Evolutionary conservation across 2,888 invertebrate species (phyloP).

Genomic region (Lithophane leautieri): DNA sequence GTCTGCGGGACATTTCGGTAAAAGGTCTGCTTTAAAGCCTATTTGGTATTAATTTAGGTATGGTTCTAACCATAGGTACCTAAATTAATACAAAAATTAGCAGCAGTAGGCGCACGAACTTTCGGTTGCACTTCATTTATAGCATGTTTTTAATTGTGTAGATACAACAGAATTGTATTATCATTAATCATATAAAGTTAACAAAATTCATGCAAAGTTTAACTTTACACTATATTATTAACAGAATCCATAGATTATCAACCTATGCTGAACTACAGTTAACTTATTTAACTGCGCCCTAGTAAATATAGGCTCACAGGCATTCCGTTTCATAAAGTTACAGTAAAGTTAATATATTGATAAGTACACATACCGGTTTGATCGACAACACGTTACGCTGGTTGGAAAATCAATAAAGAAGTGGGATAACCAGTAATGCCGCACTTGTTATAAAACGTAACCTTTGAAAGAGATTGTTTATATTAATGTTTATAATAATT

Average conservation of each 20-base stretch:
- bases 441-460: background rate
- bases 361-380: constrained; percentile 36
- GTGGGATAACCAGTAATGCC: constrained; percentile 7
- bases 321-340: constrained; percentile 40
- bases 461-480: background rate
- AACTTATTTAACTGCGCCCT: constrained; percentile 8
- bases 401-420: constrained; percentile 17
- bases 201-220: background rate
- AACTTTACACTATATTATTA: background rate
- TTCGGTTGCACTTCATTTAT: background rate
- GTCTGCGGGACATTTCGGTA: background rate
- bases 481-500: background rate
- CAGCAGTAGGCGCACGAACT: background rate
- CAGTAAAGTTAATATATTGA: constrained; percentile 41
- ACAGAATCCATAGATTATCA: background rate
- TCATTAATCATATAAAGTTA: too few species aligned
- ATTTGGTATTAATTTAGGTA: background rate
- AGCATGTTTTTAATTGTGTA: background rate
- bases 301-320: constrained; percentile 15
- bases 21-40: background rate
- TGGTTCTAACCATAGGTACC: background rate
- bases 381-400: constrained; percentile 13
- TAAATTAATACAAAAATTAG: background rate
- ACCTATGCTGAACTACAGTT: background rate
- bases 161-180: background rate